Percentiles rank a stretch among this genome's conserved stretches.
phyloP scores from a whole-genome alignment of 1,140 invertebrate species.

The Mercenaria mercenaria region DNA sequence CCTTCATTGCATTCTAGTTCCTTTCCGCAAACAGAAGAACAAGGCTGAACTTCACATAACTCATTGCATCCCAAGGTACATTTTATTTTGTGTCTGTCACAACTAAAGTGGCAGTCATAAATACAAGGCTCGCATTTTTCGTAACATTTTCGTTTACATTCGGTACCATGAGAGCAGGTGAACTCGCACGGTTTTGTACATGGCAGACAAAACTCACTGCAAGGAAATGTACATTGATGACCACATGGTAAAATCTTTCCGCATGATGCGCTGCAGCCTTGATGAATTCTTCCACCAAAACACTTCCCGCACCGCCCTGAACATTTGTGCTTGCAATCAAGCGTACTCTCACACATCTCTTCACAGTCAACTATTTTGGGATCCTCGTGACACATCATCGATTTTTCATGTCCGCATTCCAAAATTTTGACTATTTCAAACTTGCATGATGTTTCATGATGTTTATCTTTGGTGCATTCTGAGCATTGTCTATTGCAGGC shows the following conservation, averaged over 20 bases:
- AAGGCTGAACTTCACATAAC: constrained; percentile 87
- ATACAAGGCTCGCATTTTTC: constrained; percentile 88
- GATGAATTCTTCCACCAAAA: constrained; percentile 89
- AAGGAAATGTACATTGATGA: constrained; percentile 75
- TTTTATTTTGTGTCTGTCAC: constrained; percentile 87
- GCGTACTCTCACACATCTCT: not conserved
- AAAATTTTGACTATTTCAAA: not conserved
- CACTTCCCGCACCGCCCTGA: constrained; percentile 83
- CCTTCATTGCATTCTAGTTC: constrained; percentile 88
- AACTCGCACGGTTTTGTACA: constrained; percentile 88
- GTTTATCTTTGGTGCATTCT: constrained; percentile 87
- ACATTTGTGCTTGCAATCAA: constrained; percentile 63
- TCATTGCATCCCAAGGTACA: constrained; percentile 88
- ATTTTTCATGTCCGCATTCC: constrained; percentile 78
- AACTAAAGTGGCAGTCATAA: constrained; percentile 85
- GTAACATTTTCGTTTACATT: constrained; percentile 88
- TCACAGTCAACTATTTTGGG: constrained; percentile 29
- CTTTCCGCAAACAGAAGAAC: constrained; percentile 81
- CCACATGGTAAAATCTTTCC: constrained; percentile 78
- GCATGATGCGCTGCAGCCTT: constrained; percentile 75
- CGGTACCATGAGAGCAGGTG: constrained; percentile 86
- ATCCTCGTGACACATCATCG: constrained; percentile 66
- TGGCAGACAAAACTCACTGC: constrained; percentile 87
- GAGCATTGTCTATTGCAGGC: constrained; percentile 88
- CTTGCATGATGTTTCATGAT: constrained; percentile 15